Evolutionary conservation across 2,797 vertebrate species (phyloP), one percentile per base, ranked within the genome.

Genomic region (Macropus fuliginosus): DNA sequence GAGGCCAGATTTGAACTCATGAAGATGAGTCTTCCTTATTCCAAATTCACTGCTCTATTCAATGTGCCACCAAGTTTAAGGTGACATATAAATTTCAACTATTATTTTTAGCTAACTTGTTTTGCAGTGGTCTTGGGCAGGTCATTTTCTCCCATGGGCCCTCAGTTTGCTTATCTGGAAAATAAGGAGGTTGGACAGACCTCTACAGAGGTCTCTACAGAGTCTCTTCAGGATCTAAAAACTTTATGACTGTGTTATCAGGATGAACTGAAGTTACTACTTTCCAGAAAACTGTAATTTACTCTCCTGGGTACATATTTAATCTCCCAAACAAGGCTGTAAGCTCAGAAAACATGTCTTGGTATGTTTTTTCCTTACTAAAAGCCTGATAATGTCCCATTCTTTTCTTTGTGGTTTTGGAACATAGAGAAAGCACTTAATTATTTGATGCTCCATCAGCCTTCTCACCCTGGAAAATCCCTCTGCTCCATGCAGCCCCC

Each of bases 321-420:
- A 9, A 46, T 50, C 55, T n/a, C 54, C 21, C 54, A 24, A 0
- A 4, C 18, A 14, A 28, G 62, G 6, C 0, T 0, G 0, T 28
- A 3, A 1, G 31, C 40, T 28, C 0, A 0, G 56, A 46, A 56
- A 46, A 52, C 50, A 0, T 1, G 3, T 8, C 54, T 11, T 27
- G 14, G 13, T n/a, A 31, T 50, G 46, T 81, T 74, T 34, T 87
- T 12, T 27, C 40, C 50, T 87, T 87, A 27, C 21, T 0, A 21
- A 31, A 16, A 0, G 9, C 4, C 2, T 16, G 40, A 13, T 46
- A 11, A 1, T 0, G 9, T 50, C 54, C 89, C 2, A 0, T 1
- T 1, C 0, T 6, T 1, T 24, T 66, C 52, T 74, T n/a, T 11
- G 4, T 1, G 0, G 3, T 0, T 0, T 29, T 0, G 6, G 34